Base-by-base conservation (phyloP, 1,140 invertebrate species). In the Lanistes nyassanus region DNA sequence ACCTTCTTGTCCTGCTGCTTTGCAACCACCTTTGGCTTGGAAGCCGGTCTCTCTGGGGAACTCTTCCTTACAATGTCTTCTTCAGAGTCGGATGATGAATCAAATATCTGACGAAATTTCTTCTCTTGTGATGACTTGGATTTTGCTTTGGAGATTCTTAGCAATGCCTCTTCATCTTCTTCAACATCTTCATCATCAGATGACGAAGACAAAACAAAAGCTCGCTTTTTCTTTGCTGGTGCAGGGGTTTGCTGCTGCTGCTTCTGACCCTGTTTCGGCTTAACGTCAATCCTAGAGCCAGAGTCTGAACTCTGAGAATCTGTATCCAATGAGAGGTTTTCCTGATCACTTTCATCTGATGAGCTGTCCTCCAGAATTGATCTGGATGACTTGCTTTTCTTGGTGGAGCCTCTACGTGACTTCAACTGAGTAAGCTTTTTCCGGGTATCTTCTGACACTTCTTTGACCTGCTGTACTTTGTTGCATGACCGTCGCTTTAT, bases 401-500 rank as follows among this genome's bases (percentile, higher is more conserved):
- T 72, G 31, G 55, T 16, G 19, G 55, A 60, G 56, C 55, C 70
- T 29, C 70, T 58, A 1, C 70, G 70, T 39, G 70, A 72, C 11
- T 60, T 31, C 6, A 70, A 26, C 36, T 72, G 42, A 7, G 13
- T 53, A 13, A 60, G 70, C 42, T 72, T 72, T 4, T 42, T 58
- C 21, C 70, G 70, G 2, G 70, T 60, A 19, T 72, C 70, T 29
- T 55, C 37, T 3, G 55, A 60, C 47, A 70, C 34, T 34, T 75
- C 37, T 23, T 78, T 76, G 9, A 71, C 37, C n/a, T 53, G 70
- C 19, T 53, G 36, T 11, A 34, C 73, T 95, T 89, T 96, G 94
- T 88, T 96, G 78, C 88, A 97, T 36, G 96, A 97, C 58, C 97
- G 92, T 5, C 96, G 95, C 90, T 99, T 99, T 0, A 99, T 96